Evolutionary conservation across 2,113 vertebrate genomes (phyloP), one percentile per base, ranked within the genome.

Genomic region (Corynorhinus townsendii): DNA sequence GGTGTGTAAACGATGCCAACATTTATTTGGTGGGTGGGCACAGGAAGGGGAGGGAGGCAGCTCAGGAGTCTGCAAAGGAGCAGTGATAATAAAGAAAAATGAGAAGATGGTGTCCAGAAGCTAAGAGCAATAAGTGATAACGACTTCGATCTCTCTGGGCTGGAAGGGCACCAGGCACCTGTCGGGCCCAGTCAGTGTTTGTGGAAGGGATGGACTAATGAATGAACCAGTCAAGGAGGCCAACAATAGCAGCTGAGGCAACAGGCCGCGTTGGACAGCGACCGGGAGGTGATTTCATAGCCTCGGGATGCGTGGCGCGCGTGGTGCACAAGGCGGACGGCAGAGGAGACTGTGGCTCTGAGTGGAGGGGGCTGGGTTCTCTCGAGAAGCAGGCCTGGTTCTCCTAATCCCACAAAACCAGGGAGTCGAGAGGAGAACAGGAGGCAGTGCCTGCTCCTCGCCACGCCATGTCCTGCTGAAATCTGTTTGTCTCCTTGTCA

Each of bases 381-480:
- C 7, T 2, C 2, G 14, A 24, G 11, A 33, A 71, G 17, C 12
- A 20, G 43, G 1, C 20, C 38, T 30, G 16, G 24, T 16, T 5
- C 15, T 11, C 15, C 2, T 16, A 45, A 68, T 11, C 22, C 24
- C 30, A 4, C 40, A 24, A 40, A 30, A 26, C 35, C 24, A 6
- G 14, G 38, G 11, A 1, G 8, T 9, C 24, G 0, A 3, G 14
- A 5, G 20, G 7, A 1, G 56, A 24, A 40, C 0, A 16, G 10
- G 4, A 6, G 9, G 2, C 28, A 30, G 30, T 2, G 14, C 28
- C 14, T 2, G 26, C 30, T 66, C 14, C 62, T 66, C 11, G 12
- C 20, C 16, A 8, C 8, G 7, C 11, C 62, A 71, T 5, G 15
- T 22, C 28, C 26, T 40, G 4, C 7, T 47, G 7, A 64, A 11